phyloP scores from a whole-genome alignment of 2,113 vertebrate species.

The Phoenicopterus ruber region DNA sequence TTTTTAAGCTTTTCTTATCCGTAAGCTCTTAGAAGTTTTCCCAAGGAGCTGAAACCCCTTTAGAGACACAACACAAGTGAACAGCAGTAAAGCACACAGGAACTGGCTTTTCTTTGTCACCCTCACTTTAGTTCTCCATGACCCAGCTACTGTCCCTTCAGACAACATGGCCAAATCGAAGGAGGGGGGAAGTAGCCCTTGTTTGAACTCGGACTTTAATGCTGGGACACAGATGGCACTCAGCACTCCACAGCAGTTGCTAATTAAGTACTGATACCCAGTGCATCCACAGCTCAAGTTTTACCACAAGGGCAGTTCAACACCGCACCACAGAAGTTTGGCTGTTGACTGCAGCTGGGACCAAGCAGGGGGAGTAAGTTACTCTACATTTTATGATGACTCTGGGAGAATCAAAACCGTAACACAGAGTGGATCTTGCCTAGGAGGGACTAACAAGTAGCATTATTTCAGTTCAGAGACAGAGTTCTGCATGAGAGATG shows the following conservation, averaged over 20 bases:
- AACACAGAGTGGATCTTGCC: not conserved
- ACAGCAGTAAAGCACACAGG: not conserved
- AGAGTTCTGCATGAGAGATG: not conserved
- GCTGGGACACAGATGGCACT: not conserved
- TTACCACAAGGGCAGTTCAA: not conserved
- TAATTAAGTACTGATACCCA: not conserved
- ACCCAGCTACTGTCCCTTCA: not conserved
- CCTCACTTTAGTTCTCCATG: not conserved
- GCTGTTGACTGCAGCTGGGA: not conserved
- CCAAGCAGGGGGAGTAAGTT: not conserved
- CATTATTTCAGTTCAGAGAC: not conserved
- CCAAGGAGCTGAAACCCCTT: not conserved
- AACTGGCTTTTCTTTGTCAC: not conserved
- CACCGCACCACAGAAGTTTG: not conserved
- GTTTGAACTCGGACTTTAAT: not conserved
- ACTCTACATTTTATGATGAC: not conserved
- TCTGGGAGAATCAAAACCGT: not conserved
- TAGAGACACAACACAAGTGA: not conserved
- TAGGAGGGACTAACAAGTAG: not conserved
- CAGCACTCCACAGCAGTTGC: not conserved
- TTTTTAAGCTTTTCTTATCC: not conserved
- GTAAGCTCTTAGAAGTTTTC: not conserved
- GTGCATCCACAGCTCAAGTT: not conserved
- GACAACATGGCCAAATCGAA: not conserved
- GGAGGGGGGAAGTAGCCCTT: not conserved